Evolutionary conservation across 2,888 invertebrate species (phyloP).

Genomic region (Tetramorium bicarinatum): DNA sequence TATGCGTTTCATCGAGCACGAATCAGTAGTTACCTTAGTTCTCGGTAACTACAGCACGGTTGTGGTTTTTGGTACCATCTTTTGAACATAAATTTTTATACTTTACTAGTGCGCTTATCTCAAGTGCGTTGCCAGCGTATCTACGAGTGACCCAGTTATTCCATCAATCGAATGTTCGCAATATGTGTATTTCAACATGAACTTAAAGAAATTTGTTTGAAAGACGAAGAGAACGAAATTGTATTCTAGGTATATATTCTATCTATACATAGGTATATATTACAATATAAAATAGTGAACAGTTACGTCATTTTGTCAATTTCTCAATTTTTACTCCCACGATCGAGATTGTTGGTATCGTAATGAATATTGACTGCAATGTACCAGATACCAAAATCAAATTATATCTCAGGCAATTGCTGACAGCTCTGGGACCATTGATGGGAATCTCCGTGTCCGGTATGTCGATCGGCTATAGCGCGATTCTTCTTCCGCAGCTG

Average conservation of each 20-base stretch:
- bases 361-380: neutral
- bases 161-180: neutral
- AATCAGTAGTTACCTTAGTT: too few relatives aligned
- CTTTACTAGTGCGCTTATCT: neutral
- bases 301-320: neutral
- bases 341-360: neutral
- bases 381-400: constrained; percentile 47
- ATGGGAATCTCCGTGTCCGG: constrained; percentile 88
- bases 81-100: too few relatives aligned
- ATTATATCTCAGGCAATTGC: constrained; percentile 84
- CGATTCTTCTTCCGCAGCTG: constrained; percentile 89
- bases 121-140: neutral
- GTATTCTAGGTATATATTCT: too few relatives aligned
- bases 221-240: neutral
- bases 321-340: neutral
- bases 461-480: constrained; percentile 90
- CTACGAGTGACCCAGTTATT: neutral
- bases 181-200: neutral
- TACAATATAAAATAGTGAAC: neutral
- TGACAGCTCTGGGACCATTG: constrained; percentile 88
- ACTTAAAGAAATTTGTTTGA: neutral
- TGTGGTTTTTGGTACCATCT: too few relatives aligned
- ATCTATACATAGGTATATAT: neutral
- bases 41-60: too few relatives aligned
- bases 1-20: too few relatives aligned